A percentile compares a stretch with the other conserved stretches of the same genome.
Conservation (phyloP, 2,888 invertebrate species). For the Tetramorium bicarinatum region DNA sequence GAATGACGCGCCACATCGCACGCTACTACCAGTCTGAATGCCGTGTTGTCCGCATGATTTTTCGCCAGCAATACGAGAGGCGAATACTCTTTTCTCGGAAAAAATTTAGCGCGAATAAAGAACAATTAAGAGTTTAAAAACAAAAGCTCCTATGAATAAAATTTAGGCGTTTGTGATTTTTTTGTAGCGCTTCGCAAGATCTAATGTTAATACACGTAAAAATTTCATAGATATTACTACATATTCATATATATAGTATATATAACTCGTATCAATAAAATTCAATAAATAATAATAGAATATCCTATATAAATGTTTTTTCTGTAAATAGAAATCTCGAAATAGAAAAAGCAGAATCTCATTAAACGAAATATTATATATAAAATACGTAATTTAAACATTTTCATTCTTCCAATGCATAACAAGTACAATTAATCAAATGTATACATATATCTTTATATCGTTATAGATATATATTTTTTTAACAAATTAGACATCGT, state of each 20-base stretch:
- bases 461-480: neutral
- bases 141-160: neutral
- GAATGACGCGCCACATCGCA: constrained; percentile 64
- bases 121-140: constrained; percentile 13
- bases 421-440: too few species aligned
- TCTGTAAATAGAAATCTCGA: too few species aligned
- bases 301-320: too few species aligned
- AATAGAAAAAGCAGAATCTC: too few species aligned
- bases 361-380: too few species aligned
- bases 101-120: neutral
- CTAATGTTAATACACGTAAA: constrained; percentile 6
- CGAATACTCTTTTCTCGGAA: constrained; percentile 20
- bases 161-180: neutral
- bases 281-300: neutral
- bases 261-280: neutral
- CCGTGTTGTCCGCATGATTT: constrained; percentile 51
- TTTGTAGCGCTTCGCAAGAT: neutral
- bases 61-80: constrained; percentile 27
- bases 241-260: neutral
- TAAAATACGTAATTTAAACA: too few species aligned
- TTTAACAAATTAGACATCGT: neutral
- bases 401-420: too few species aligned
- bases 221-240: neutral
- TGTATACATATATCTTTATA: neutral
- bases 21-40: constrained; percentile 34